Evolutionary conservation across 1,140 invertebrate genomes (phyloP).

Genomic region (Drosophila sucinea): DNA sequence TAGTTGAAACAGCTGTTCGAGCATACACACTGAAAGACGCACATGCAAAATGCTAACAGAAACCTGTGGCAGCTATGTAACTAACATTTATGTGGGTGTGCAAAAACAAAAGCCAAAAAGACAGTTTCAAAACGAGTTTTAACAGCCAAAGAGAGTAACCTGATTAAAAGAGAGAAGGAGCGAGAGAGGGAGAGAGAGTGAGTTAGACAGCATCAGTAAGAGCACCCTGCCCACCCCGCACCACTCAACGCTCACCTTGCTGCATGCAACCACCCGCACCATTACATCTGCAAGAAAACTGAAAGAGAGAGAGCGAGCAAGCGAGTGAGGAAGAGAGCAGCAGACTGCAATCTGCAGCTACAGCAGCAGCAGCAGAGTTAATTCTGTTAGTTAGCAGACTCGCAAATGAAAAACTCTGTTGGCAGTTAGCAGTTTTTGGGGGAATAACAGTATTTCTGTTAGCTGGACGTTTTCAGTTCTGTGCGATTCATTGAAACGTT

Average conservation of each 20-base stretch:
- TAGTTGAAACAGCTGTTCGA: conserved; percentile 39
- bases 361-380: conserved; percentile 5
- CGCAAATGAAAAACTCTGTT: conserved; percentile 1
- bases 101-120: background rate
- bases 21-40: background rate
- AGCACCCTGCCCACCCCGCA: background rate
- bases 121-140: background rate
- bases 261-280: background rate
- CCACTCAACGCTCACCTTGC: background rate
- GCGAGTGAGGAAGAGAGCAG: background rate
- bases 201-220: conserved; percentile 1
- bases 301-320: background rate
- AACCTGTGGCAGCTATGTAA: conserved; percentile 65
- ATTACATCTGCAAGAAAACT: conserved; percentile 1
- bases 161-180: background rate
- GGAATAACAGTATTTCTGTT: conserved; percentile 16
- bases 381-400: conserved; percentile 9
- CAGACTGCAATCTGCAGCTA: conserved; percentile 5
- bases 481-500: conserved; percentile 71
- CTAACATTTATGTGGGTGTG: conserved; percentile 12
- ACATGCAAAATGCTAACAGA: conserved; percentile 40
- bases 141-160: conserved; percentile 3
- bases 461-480: conserved; percentile 60
- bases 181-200: conserved; percentile 13
- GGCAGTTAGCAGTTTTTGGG: background rate